A percentile compares a stretch with the other conserved stretches of the same genome.
phyloP scores from a whole-genome alignment of 2,888 invertebrate species.

The Drosophila glabriapex region DNA sequence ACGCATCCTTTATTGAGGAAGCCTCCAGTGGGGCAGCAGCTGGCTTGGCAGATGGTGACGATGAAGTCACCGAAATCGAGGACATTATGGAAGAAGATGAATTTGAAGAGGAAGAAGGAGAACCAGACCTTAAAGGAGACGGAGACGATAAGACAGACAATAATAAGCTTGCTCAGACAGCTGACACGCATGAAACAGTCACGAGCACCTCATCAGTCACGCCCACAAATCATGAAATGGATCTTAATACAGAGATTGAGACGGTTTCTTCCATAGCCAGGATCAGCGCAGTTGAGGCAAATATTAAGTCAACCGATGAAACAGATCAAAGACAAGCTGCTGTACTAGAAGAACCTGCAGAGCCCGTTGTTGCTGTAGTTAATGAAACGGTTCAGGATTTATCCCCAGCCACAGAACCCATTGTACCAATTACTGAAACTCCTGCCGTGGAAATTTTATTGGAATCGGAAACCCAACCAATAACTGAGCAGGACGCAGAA shows the following conservation, averaged over 20 bases:
- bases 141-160: not conserved
- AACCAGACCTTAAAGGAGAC: not conserved
- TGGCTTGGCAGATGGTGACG: conserved; percentile 59
- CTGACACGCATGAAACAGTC: conserved; percentile 45
- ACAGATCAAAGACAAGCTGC: not conserved
- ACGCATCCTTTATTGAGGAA: conserved; percentile 78
- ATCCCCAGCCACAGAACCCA: not conserved
- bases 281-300: not conserved
- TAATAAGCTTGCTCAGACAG: conserved; percentile 1
- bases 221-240: conserved; percentile 54
- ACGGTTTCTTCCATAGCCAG: conserved; percentile 56
- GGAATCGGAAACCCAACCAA: conserved; percentile 1
- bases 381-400: not conserved
- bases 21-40: conserved; percentile 65
- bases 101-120: conserved; percentile 39
- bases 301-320: not conserved
- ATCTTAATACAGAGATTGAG: conserved; percentile 31
- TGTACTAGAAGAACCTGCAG: not conserved
- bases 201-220: conserved; percentile 57
- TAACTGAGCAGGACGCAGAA: not conserved
- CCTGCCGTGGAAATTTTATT: conserved; percentile 36
- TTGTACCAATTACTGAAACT: conserved; percentile 36
- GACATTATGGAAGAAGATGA: conserved; percentile 64
- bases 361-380: not conserved
- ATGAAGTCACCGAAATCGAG: conserved; percentile 69